Evolutionary conservation across 1,140 invertebrate species (phyloP).

Genomic region (Tetramorium alpestre): DNA sequence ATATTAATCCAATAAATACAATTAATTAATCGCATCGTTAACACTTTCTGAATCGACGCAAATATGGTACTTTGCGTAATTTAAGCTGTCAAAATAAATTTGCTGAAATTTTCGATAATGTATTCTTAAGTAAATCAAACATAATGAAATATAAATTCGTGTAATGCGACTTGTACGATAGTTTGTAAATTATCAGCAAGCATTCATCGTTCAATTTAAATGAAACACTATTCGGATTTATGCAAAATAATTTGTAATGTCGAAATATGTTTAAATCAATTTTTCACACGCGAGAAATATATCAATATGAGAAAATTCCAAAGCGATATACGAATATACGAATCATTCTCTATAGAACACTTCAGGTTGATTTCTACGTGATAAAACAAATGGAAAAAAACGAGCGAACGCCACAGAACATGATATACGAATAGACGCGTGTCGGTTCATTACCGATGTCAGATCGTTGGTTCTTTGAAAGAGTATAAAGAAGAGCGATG

Average conservation of each 20-base stretch:
- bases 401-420: background rate
- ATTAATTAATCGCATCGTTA: slow-evolving; percentile 47
- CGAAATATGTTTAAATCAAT: background rate
- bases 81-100: slow-evolving; percentile 16
- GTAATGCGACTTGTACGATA: background rate
- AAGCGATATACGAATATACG: background rate
- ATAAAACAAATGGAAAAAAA: background rate
- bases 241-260: background rate
- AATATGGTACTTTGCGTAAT: background rate
- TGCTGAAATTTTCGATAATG: background rate
- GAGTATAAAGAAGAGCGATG: slow-evolving; percentile 56
- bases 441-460: slow-evolving; percentile 49
- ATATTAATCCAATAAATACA: slow-evolving; percentile 41
- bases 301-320: background rate
- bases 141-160: background rate
- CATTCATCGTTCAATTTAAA: slow-evolving; percentile 4
- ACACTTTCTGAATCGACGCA: slow-evolving; percentile 19
- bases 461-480: slow-evolving; percentile 37
- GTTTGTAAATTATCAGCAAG: background rate
- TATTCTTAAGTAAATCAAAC: background rate
- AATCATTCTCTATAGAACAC: background rate
- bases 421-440: slow-evolving; percentile 32
- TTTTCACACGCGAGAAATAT: background rate
- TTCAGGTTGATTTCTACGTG: background rate
- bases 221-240: background rate